Evolutionary conservation across 2,113 vertebrate species (phyloP), one percentile per base, ranked within the genome.

Genomic region (Scytalopus superciliaris): DNA sequence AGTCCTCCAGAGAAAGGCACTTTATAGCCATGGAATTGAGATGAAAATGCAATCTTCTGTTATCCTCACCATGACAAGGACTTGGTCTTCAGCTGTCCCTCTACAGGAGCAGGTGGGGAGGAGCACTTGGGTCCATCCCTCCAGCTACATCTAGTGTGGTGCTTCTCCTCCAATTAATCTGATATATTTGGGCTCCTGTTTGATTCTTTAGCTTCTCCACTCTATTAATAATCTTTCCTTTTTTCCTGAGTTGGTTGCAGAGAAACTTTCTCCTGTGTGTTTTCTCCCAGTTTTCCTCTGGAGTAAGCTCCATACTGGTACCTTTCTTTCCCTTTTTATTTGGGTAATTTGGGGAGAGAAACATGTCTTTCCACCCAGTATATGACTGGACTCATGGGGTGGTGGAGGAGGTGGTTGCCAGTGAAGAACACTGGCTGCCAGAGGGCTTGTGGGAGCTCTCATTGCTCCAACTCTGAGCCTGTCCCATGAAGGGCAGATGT

Each of bases 121-220:
- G 12, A 69, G 28, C 1, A 0, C 68, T 11, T 0, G 0, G 33
- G 53, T 66, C 40, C 57, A 11, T 7, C 68, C 62, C 7, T 0
- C 10, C 4, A 1, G 11, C n/a, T 63, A 37, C 27, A 27, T 77
- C 52, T 2, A 18, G 4, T 68, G 37, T 9, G 0, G 16, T 35
- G 27, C 22, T 70, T n/a, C 72, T 76, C 40, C 19, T 56, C 14
- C 15, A 50, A 25, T 39, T 62, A 7, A n/a, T 72, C 16, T 6
- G 19, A 16, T 12, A 6, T 33, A n/a, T 57, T 75, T 77, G 64
- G 59, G 16, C 44, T 78, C 15, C 12, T 42, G 21, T 68, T 90
- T 68, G 28, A 39, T 90, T 84, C 31, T 84, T 80, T 66, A 76
- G 18, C 17, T 28, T 77, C 53, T 68, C 21, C 31, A 24, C 30